Evolutionary conservation across 2,113 vertebrate genomes (phyloP).

Genomic region (Lagopus leucura): DNA sequence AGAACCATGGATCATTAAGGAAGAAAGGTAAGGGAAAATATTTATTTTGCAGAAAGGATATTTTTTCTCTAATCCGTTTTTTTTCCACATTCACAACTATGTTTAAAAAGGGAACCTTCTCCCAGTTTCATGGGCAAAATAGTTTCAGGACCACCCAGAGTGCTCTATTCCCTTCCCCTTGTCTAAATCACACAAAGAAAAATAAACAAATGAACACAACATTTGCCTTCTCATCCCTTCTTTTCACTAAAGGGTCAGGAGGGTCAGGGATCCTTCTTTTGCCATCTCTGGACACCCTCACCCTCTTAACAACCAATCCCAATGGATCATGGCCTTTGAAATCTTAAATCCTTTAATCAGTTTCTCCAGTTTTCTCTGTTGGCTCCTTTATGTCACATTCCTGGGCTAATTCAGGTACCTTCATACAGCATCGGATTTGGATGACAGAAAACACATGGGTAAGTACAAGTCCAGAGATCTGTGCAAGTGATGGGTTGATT

Average conservation of each 20-base stretch:
- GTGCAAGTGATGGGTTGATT: slow-evolving; percentile 35
- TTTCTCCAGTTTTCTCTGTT: slow-evolving; percentile 49
- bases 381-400: slow-evolving; percentile 55
- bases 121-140: slow-evolving; percentile 34
- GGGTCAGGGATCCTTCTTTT: slow-evolving; percentile 53
- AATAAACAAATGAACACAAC: slow-evolving; percentile 69
- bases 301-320: slow-evolving; percentile 54
- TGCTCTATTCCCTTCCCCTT: slow-evolving; percentile 45
- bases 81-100: not conserved
- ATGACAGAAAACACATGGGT: slow-evolving; percentile 49
- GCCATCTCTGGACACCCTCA: slow-evolving; percentile 53
- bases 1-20: not conserved
- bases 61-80: not conserved
- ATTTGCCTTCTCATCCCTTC: slow-evolving; percentile 68
- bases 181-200: slow-evolving; percentile 68
- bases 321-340: slow-evolving; percentile 60
- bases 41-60: not conserved
- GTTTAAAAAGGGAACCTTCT: slow-evolving; percentile 21
- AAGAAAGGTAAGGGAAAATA: slow-evolving; percentile 4
- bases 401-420: slow-evolving; percentile 47
- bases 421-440: not conserved
- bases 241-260: slow-evolving; percentile 67
- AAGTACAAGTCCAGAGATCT: slow-evolving; percentile 37
- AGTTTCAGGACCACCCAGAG: slow-evolving; percentile 63
- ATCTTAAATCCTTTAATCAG: slow-evolving; percentile 66